Evolutionary conservation across 2,797 vertebrate genomes (phyloP).

Genomic region (Helostoma temminkii): DNA sequence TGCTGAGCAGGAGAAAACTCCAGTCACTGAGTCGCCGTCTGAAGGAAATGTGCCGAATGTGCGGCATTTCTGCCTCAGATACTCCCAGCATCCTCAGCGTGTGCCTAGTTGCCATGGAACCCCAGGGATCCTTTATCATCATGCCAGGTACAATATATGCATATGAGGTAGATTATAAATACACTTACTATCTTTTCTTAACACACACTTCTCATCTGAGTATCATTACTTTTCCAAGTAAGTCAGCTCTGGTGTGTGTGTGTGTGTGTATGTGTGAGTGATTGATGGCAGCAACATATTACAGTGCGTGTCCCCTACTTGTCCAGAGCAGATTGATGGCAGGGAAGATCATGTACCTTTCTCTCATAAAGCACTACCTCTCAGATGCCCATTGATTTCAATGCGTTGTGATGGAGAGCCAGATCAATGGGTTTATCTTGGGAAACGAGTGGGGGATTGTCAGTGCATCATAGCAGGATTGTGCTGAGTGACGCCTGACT

Average conservation of each 20-base stretch:
- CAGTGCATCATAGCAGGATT: constrained; percentile 65
- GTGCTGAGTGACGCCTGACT: constrained; percentile 59
- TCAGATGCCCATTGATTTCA: constrained; percentile 78
- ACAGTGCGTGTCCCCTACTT: constrained; percentile 66
- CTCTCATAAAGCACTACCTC: constrained; percentile 78
- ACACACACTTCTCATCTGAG: constrained; percentile 17
- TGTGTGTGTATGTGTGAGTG: constrained; percentile 18
- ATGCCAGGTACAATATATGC: constrained; percentile 91
- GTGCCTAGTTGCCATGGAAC: constrained; percentile 98
- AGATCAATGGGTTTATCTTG: constrained; percentile 82
- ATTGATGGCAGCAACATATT: constrained; percentile 74
- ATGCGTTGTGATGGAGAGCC: constrained; percentile 76
- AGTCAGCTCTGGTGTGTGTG: constrained; percentile 2
- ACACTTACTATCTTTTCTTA: constrained; percentile 25
- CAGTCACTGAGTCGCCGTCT: constrained; percentile 95
- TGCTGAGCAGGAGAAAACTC: constrained; percentile 96
- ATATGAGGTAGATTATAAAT: constrained; percentile 28
- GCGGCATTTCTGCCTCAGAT: constrained; percentile 97
- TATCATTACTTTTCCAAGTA: constrained; percentile 14
- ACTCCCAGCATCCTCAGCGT: constrained; percentile 98
- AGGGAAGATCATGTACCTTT: constrained; percentile 70
- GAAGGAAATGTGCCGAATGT: constrained; percentile 99
- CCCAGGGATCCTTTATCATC: constrained; percentile 98
- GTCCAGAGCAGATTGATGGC: constrained; percentile 79
- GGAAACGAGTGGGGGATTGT: constrained; percentile 68